Evolutionary conservation across 2,113 vertebrate species (phyloP).

Genomic region (Miniopterus natalensis): DNA sequence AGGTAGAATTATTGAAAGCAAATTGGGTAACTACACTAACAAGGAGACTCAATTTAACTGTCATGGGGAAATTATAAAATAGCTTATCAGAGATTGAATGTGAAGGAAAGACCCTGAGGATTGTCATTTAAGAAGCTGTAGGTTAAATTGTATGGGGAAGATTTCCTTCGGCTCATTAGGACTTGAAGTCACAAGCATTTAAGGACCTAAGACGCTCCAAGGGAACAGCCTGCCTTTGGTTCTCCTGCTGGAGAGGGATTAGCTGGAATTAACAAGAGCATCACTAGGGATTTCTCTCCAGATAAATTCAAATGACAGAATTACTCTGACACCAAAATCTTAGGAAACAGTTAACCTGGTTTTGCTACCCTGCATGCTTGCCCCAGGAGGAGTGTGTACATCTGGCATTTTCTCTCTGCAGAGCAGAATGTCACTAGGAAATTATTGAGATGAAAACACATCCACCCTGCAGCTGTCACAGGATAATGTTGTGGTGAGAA

Average conservation of each 20-base stretch:
- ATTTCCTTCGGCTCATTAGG: constrained; percentile 72
- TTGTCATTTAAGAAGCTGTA: constrained; percentile 74
- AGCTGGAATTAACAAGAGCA: constrained; percentile 72
- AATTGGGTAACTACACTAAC: constrained; percentile 69
- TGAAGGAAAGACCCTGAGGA: constrained; percentile 71
- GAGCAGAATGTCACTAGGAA: constrained; percentile 70
- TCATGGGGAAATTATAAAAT: constrained; percentile 80
- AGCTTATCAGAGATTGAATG: constrained; percentile 74
- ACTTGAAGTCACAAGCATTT: constrained; percentile 67
- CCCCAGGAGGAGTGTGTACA: not conserved
- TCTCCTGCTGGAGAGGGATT: constrained; percentile 64
- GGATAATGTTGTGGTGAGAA: constrained; percentile 58
- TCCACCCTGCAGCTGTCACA: constrained; percentile 66
- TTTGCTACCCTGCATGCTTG: not conserved
- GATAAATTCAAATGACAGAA: constrained; percentile 56
- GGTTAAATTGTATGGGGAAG: constrained; percentile 70
- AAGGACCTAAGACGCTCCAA: constrained; percentile 68
- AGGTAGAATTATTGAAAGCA: constrained; percentile 73
- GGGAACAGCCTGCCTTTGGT: constrained; percentile 59
- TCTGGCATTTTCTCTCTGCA: constrained; percentile 59
- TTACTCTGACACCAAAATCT: constrained; percentile 50
- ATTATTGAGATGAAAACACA: constrained; percentile 79
- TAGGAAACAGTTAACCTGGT: constrained; percentile 56
- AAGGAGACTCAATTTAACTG: constrained; percentile 72
- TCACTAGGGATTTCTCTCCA: constrained; percentile 61